Conservation (phyloP, 1,140 invertebrate species). For the Pseudoatta argentina region DNA sequence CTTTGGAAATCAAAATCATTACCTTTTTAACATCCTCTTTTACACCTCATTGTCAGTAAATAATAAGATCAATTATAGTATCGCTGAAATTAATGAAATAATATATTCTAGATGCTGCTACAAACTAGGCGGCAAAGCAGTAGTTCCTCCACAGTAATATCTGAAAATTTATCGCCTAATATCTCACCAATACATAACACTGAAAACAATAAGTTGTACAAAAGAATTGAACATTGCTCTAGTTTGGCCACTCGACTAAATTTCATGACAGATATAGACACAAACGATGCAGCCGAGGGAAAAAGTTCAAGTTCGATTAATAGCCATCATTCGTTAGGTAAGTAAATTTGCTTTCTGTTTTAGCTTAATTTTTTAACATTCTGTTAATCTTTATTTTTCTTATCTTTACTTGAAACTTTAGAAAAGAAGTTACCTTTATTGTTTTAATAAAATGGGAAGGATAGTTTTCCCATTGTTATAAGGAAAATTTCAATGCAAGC, state of each 20-base stretch:
- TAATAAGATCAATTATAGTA: background rate
- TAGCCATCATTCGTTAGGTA: constrained; percentile 55
- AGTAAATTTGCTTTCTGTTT: constrained; percentile 55
- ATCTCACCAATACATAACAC: constrained; percentile 81
- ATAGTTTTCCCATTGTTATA: background rate
- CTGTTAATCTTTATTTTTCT: background rate
- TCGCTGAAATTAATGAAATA: background rate
- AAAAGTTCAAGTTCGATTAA: constrained; percentile 61
- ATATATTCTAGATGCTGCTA: constrained; percentile 35
- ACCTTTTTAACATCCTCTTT: too few species aligned
- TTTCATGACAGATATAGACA: constrained; percentile 80
- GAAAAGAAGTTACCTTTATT: background rate
- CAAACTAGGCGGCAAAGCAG: constrained; percentile 64
- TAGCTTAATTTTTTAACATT: constrained; percentile 28
- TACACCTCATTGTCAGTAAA: background rate
- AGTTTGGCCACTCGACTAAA: constrained; percentile 77
- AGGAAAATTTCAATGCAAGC: background rate
- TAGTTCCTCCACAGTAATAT: constrained; percentile 72
- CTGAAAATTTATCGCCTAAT: constrained; percentile 76
- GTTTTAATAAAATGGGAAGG: background rate
- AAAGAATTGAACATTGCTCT: constrained; percentile 76
- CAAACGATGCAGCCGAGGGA: constrained; percentile 70
- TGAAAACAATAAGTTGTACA: constrained; percentile 74
- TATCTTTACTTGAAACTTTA: background rate
- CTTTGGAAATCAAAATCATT: too few species aligned